Base-by-base conservation (phyloP, 1,140 invertebrate species). In the Andrena cerasifolii region DNA sequence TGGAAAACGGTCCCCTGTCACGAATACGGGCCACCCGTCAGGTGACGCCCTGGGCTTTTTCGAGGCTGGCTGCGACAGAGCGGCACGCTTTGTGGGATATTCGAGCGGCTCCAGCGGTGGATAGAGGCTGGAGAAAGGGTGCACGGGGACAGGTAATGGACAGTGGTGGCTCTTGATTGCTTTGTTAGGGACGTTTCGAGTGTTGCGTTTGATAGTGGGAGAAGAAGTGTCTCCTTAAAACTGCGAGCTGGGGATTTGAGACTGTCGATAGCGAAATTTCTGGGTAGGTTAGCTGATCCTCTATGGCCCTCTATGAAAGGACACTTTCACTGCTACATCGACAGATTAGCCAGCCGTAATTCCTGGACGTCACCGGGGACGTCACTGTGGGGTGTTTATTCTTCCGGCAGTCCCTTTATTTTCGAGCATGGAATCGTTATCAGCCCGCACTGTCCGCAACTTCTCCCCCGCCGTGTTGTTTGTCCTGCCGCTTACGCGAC, bases 401-500 rank as follows among this genome's bases (percentile, higher is more conserved):
- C 53, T 67, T 56, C 2, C 1, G 16, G 24, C 2, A 26, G 62
- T 49, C n/a, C 67, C 43, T 78, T 83, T 82, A 71, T 82, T 53
- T 53, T 68, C 63, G 26, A 21, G 36, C 58, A 58, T 58, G 75
- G 53, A 83, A 83, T 83, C 82, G 82, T 71, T 68, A 76, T 76
- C 78, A 47, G 63, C 65, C 79, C 68, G 73, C 79, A 62, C 36
- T 62, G 79, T 78, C 81, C 75, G 56, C 45, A 68, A 70, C 26
- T 68, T 82, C 63, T 82, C 24, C 49, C 33, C 43, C 63, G 43
- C 14, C 7, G 45, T 72, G 81, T 73, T 79, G 68, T 74, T 83
- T 79, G 75, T 79, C 51, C 68, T 28, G 49, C 49, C 43, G 67
- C 76, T 78, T 73, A 49, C 36, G 53, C 14, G 54, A 16, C 53